Conservation (phyloP, 2,888 invertebrate species). For the Koerneria pararmatus region DNA sequence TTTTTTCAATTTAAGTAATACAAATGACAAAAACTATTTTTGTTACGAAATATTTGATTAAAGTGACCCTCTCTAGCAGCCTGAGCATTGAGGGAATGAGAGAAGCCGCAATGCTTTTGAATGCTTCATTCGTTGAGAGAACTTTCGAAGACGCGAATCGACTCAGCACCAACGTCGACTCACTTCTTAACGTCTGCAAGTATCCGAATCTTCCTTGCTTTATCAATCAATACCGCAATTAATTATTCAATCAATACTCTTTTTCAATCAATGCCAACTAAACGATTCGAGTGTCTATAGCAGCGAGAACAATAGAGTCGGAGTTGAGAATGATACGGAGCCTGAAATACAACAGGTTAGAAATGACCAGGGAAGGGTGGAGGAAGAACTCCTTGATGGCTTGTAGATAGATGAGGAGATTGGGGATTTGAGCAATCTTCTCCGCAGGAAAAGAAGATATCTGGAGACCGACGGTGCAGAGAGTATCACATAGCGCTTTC, state of each 20-base stretch:
- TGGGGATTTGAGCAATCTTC: constrained; percentile 19
- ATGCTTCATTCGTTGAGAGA: constrained; percentile 7
- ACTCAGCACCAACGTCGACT: constrained; percentile 33
- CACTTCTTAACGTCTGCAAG: constrained; percentile 38
- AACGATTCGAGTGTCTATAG: background rate
- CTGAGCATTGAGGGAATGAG: background rate
- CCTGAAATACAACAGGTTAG: no score
- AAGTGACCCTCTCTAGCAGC: constrained; percentile 5
- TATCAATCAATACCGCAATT: background rate
- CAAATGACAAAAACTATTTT: no score
- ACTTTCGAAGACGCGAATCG: constrained; percentile 1
- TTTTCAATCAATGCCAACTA: background rate
- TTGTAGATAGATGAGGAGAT: constrained; percentile 39
- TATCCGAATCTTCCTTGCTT: background rate
- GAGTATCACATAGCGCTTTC: constrained; percentile 46
- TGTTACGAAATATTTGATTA: no score
- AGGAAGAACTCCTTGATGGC: constrained; percentile 40
- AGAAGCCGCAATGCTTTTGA: background rate
- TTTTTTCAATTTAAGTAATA: no score
- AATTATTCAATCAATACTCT: constrained; percentile 1
- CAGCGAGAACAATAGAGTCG: no score
- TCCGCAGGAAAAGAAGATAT: background rate
- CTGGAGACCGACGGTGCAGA: constrained; percentile 42
- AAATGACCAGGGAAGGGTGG: constrained; percentile 38
- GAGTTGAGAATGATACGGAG: no score